Base-by-base conservation (phyloP, 2,113 vertebrate species). In the Saccopteryx leptura region DNA sequence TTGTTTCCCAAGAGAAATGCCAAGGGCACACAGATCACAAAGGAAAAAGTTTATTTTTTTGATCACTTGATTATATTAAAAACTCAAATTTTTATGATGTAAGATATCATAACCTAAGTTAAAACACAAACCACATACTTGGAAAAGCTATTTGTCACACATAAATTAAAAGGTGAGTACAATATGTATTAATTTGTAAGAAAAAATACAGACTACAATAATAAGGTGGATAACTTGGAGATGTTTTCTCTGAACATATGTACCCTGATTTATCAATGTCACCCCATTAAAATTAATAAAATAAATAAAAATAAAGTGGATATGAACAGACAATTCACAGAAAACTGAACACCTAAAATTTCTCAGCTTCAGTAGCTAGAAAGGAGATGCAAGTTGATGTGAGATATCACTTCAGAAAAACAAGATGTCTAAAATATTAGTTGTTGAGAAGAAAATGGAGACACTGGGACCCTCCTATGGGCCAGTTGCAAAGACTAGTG, bases 371-470 rank as follows among this genome's bases (percentile, higher is more conserved):
- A 52, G 6, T 39, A 50, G 28, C 66, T 54, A 84, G 88, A 46
- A 69, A 95, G 52, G 48, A 89, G 81, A 86, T 68, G 33, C 50
- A 90, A 68, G 17, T 74, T 68, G 33, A 61, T 75, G 19, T 68
- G n/a, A 61, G 19, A 61, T 68, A 87, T 7, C 50, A 79, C 58
- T 95, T 95, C 86, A 72, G 86, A 65, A 79, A 84, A 88, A 88
- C 8, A 71, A 88, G 19, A 74, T n/a, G 5, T 92, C 48, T 79
- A 39, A 78, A 81, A 39, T 74, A 85, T 23, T 86, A 26, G 79
- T 78, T 80, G 14, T 84, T 72, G 65, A 83, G 76, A 50, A 90
- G n/a, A 12, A 92, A 92, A 58, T 75, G 50, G n/a, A 76, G 50
- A 85, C 84, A 85, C 71, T 56, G 18, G 58, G 75, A 92, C n/a